Evolutionary conservation across 2,888 invertebrate genomes (phyloP), one percentile per base, ranked within the genome.

Genomic region (Sabatieria punctata): DNA sequence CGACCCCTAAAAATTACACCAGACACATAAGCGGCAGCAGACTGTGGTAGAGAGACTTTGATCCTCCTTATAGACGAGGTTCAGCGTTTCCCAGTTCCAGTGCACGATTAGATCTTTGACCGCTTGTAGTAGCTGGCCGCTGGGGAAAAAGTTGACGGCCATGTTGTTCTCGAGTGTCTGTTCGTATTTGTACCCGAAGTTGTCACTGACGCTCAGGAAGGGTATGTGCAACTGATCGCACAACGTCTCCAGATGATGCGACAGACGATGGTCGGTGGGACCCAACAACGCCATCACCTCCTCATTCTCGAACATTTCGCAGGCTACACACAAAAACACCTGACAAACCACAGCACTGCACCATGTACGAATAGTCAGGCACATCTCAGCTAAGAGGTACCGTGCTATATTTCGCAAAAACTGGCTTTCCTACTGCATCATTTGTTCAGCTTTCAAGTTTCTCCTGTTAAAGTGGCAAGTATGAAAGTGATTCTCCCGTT

Each of bases 31-130:
- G 30, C 30, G 8, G 30, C 30, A n/a, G n/a, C n/a, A n/a, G n/a
- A n/a, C n/a, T n/a, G n/a, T n/a, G n/a, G n/a, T n/a, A n/a, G n/a
- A n/a, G n/a, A n/a, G 8, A 46, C 46, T 46, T 8, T 4, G 6
- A 33, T 86, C 85, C 60, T 89, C 85, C 63, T 93, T 89, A 62
- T 89, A 91, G 39, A 93, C 78, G 46, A 93, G 80, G 0, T 85
- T 88, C 60, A 89, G 84, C 63, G 80, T 78, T 2, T 84, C 84
- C 91, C 91, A 91, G 65, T 85, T 85, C 50, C 88, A 75, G 65
- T 83, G 83, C 11, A 77, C 72, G 66, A 89, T 82, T 54, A 88
- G 75, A 61, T 89, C 88, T 48, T 79, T 75, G 68, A 85, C 85
- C 0, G 62, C 82, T 52, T 74, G 74, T 62, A 85, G 82, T 65